Percentiles rank a stretch among this genome's conserved stretches.
These are phyloP conservation scores for Nerophis ophidion DNA, from an alignment of 2,113 vertebrate species.

Conservation along the genomic window DNA sequence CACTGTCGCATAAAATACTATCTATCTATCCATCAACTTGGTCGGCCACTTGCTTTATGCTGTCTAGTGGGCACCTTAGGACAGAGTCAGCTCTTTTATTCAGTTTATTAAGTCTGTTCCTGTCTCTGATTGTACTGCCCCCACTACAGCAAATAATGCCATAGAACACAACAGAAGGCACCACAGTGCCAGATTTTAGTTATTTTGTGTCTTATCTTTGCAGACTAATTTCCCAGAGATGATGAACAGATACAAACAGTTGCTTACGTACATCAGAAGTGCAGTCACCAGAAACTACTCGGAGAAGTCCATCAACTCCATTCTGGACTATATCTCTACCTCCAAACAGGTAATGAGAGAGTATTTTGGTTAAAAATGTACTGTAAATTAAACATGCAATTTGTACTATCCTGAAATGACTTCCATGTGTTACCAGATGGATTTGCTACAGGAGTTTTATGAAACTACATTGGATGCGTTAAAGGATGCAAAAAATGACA, in stretches of 20 bases:
- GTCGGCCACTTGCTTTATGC: no score
- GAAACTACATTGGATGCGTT: constrained; percentile 96
- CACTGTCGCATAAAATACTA: no score
- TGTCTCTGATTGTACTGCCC: no score
- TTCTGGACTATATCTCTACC: constrained; percentile 99
- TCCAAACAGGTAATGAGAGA: constrained; percentile 88
- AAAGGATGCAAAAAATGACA: constrained; percentile 98
- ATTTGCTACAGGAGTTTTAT: constrained; percentile 98
- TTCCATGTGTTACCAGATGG: constrained; percentile 81
- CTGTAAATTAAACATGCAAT: neutral
- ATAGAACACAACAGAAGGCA: no score
- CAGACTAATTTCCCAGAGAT: constrained; percentile 99
- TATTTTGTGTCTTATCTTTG: neutral
- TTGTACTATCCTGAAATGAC: neutral
- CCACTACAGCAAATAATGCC: no score
- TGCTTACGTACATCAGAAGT: constrained; percentile 96
- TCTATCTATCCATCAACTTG: no score
- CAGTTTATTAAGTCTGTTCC: no score
- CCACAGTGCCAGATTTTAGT: neutral
- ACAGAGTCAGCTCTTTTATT: no score
- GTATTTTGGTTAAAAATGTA: neutral
- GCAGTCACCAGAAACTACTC: constrained; percentile 99
- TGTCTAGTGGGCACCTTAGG: no score
- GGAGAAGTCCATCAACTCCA: constrained; percentile 99
- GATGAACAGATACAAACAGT: constrained; percentile 99